Conservation (phyloP, 2,888 invertebrate genomes). For the Cosmia trapezina region DNA sequence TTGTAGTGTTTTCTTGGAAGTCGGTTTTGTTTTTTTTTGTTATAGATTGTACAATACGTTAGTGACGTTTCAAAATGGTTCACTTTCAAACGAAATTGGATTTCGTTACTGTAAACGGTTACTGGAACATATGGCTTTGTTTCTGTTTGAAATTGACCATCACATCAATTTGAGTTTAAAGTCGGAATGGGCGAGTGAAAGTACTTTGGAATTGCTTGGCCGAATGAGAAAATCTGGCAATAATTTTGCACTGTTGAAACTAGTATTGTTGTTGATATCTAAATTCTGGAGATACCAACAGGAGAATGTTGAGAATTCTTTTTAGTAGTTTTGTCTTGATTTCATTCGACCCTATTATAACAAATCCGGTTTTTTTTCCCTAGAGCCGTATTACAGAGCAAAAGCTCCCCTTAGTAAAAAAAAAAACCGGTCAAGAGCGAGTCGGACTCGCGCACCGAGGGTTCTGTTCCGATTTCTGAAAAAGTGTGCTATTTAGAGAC, state of each 20-base stretch:
- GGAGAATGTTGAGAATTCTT: neutral
- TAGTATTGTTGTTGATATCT: neutral
- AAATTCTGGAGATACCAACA: neutral
- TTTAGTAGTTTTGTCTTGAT: neutral
- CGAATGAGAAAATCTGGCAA: neutral
- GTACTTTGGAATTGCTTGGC: constrained; percentile 6
- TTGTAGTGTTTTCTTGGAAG: too few relatives aligned
- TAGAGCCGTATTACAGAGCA: neutral
- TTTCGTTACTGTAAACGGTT: constrained; percentile 37
- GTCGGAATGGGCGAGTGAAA: neutral
- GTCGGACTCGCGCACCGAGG: too few relatives aligned
- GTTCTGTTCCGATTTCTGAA: too few relatives aligned
- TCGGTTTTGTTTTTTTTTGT: too few relatives aligned
- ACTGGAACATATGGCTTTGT: constrained; percentile 16
- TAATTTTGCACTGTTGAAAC: neutral
- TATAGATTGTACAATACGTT: constrained; percentile 25
- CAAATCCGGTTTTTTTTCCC: neutral
- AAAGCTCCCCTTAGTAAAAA: constrained; percentile 8
- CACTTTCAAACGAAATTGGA: constrained; percentile 52
- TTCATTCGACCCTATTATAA: neutral
- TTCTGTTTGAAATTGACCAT: constrained; percentile 40
- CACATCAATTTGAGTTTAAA: constrained; percentile 32
- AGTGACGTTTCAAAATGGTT: constrained; percentile 32
- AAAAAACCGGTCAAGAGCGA: too few relatives aligned
- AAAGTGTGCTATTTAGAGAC: too few relatives aligned